Base-by-base conservation (phyloP, 1,140 invertebrate genomes). In the Drosophila chauvacae region DNA sequence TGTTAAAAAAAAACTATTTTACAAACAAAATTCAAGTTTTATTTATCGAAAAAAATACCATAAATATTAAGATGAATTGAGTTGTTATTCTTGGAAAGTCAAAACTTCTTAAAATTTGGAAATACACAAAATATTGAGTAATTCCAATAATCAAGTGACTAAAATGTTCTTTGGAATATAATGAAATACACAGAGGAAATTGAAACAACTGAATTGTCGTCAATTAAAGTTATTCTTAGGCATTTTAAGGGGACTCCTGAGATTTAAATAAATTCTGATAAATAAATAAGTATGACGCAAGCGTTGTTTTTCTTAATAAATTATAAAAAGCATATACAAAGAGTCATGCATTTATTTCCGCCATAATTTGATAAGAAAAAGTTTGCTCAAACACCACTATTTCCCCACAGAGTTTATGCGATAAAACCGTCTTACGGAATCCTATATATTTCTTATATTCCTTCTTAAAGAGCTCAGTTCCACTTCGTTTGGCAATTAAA, bases 331-430 rank as follows among this genome's bases (percentile, higher is more conserved):
- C 3, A 37, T 23, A 55, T 16, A 39, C 6, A 23, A 14, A 23
- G 13, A 23, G 20, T 4, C 4, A 55, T 18, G 2, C 16, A 23
- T 13, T 35, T 30, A 39, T 18, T 60, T 30, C 14, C 55, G 53
- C n/a, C 14, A 41, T 7, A 2, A 35, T 59, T 26, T 44, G 60
- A 68, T 66, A 66, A 50, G 44, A 35, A 42, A 41, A 35, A 18
- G 3, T 18, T 16, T 16, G 14, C 45, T 35, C 26, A 57, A 44
- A 42, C 13, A 20, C 9, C 10, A 6, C 7, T 55, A 11, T 37
- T 70, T 37, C 65, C 14, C 37, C 7, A 59, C 28, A 50, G 65
- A 41, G 41, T 30, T 57, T 35, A n/a, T 35, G 26, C 66, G 66
- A 72, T 44, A 65, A 75, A 26, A 35, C 23, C 7, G n/a, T 39